A percentile compares a stretch with the other conserved stretches of the same genome.
These are phyloP conservation scores for Spinus pinus DNA, from an alignment of 2,797 vertebrate species.

Conservation along the genomic window DNA sequence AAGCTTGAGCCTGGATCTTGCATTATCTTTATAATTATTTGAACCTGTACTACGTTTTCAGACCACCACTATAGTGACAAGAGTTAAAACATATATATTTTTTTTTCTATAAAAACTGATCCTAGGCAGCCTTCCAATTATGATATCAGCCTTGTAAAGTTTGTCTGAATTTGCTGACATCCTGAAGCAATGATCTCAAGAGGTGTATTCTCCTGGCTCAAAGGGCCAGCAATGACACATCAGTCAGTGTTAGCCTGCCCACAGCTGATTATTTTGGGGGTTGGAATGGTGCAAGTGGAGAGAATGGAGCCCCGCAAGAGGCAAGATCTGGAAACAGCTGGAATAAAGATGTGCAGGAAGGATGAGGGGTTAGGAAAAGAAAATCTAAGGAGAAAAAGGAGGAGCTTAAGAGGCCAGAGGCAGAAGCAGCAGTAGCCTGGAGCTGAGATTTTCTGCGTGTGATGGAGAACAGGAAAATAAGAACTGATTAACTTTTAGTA, in stretches of 20 bases:
- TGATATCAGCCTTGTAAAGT: slow-evolving; percentile 26
- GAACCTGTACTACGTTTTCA: background rate
- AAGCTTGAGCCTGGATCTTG: background rate
- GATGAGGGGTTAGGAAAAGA: background rate
- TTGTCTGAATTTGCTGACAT: slow-evolving; percentile 41
- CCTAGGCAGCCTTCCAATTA: slow-evolving; percentile 32
- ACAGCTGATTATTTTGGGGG: background rate
- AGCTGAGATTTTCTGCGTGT: background rate
- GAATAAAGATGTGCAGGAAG: background rate
- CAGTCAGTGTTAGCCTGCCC: background rate
- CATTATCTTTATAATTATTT: background rate
- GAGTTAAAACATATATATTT: background rate
- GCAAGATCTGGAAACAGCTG: background rate
- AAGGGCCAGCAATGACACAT: background rate
- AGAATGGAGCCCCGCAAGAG: background rate
- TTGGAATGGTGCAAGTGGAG: background rate
- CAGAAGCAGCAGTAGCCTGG: background rate
- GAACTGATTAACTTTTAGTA: background rate
- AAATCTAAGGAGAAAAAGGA: background rate
- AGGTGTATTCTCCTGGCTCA: slow-evolving; percentile 25
- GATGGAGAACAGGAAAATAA: background rate
- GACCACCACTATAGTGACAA: background rate
- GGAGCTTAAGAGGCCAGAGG: background rate
- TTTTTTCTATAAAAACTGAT: background rate
- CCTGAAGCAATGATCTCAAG: slow-evolving; percentile 20